phyloP scores from a whole-genome alignment of 2,888 invertebrate genomes.

The Agriotes lineatus region DNA sequence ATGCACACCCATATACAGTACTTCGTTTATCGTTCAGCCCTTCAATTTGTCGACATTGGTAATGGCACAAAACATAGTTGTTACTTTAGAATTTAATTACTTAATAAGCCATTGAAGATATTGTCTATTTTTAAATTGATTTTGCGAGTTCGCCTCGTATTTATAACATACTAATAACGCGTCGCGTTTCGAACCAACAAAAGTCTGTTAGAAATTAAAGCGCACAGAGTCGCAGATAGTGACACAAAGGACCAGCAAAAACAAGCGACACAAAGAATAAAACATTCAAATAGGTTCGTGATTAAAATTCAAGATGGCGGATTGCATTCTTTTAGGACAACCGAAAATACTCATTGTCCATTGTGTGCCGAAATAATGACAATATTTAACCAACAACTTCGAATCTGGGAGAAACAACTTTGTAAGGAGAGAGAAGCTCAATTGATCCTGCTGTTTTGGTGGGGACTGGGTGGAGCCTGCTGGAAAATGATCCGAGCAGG shows the following conservation, averaged over 20 bases:
- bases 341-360: conserved; percentile 40
- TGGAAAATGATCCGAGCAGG: conserved; percentile 36
- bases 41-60: neutral
- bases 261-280: conserved; percentile 29
- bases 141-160: too few relatives aligned
- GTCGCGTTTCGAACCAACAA: too few relatives aligned
- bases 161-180: too few relatives aligned
- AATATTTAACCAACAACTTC: conserved; percentile 55
- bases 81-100: too few relatives aligned
- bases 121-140: too few relatives aligned
- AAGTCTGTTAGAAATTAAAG: conserved; percentile 11
- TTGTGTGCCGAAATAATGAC: conserved; percentile 42
- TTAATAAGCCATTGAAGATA: too few relatives aligned
- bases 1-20: conserved; percentile 36
- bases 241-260: conserved; percentile 11
- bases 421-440: conserved; percentile 46
- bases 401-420: conserved; percentile 48
- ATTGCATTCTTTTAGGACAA: conserved; percentile 45
- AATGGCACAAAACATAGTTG: neutral
- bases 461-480: conserved; percentile 53
- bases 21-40: conserved; percentile 12
- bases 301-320: conserved; percentile 51
- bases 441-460: conserved; percentile 48
- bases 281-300: conserved; percentile 42
- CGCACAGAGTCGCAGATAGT: conserved; percentile 24